Evolutionary conservation across 1,140 invertebrate genomes (phyloP).

Genomic region (Orussus abietinus): DNA sequence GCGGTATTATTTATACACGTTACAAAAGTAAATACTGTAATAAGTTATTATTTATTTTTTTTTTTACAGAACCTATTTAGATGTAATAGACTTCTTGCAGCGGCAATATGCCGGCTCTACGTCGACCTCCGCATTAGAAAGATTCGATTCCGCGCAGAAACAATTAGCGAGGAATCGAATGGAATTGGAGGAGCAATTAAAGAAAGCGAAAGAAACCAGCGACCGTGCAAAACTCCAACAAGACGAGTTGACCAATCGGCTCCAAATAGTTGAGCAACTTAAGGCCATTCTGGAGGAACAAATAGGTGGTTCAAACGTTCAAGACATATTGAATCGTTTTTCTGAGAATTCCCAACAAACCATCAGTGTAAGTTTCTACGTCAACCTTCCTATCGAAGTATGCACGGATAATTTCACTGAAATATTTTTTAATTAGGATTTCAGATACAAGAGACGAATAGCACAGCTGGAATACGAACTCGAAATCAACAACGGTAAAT

Average conservation of each 20-base stretch:
- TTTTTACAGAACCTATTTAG: constrained; percentile 26
- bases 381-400: neutral
- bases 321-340: constrained; percentile 35
- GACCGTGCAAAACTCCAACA: constrained; percentile 30
- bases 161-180: constrained; percentile 30
- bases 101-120: constrained; percentile 39
- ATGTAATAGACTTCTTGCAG: constrained; percentile 37
- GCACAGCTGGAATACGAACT: constrained; percentile 33
- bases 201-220: constrained; percentile 23
- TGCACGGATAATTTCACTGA: constrained; percentile 3
- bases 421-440: constrained; percentile 30
- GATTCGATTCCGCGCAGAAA: constrained; percentile 22
- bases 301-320: constrained; percentile 31
- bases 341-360: constrained; percentile 34
- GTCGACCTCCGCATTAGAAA: constrained; percentile 33
- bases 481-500: constrained; percentile 24
- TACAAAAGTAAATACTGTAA: neutral
- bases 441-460: constrained; percentile 34
- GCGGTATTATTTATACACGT: no score
- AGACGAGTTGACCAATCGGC: constrained; percentile 29
- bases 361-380: constrained; percentile 27
- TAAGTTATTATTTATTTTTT: constrained; percentile 1
- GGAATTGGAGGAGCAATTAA: constrained; percentile 36
- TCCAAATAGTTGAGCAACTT: constrained; percentile 39
- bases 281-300: constrained; percentile 43